Evolutionary conservation across 2,888 invertebrate species (phyloP).

Genomic region (Neria commutata): DNA sequence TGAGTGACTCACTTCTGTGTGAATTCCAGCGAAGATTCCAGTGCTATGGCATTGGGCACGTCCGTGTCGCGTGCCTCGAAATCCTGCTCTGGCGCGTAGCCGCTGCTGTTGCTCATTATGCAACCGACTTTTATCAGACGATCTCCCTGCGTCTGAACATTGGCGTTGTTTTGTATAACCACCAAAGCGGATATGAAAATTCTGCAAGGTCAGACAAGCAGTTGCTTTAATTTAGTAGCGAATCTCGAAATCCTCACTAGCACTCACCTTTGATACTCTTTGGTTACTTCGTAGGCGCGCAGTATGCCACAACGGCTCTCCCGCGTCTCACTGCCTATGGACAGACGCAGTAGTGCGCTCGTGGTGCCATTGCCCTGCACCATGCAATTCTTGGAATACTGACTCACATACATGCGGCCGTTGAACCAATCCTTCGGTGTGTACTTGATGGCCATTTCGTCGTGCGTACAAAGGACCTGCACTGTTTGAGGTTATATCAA

Average conservation of each 20-base stretch:
- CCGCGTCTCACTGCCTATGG: conserved; percentile 57
- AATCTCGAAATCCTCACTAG: not conserved
- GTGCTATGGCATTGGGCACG: conserved; percentile 64
- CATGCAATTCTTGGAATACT: conserved; percentile 76
- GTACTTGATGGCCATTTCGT: conserved; percentile 73
- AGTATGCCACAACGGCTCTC: conserved; percentile 60
- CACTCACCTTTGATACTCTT: conserved; percentile 50
- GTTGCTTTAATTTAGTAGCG: no score
- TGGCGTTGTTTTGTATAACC: conserved; percentile 81
- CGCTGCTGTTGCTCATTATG: conserved; percentile 66
- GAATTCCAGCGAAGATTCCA: conserved; percentile 67
- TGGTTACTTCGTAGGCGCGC: conserved; percentile 59
- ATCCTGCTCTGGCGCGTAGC: conserved; percentile 35
- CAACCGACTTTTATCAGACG: conserved; percentile 81
- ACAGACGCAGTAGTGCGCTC: conserved; percentile 48
- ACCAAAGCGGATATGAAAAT: conserved; percentile 78
- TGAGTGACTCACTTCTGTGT: conserved; percentile 65
- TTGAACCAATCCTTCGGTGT: conserved; percentile 68
- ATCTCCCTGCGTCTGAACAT: conserved; percentile 85
- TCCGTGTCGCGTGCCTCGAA: conserved; percentile 27
- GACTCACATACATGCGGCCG: conserved; percentile 82
- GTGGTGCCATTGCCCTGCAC: conserved; percentile 65
- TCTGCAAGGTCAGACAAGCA: conserved; percentile 59
- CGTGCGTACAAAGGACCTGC: conserved; percentile 76
- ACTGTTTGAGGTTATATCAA: conserved; percentile 64